Base-by-base conservation (phyloP, 2,797 vertebrate species). In the Enteromius viviparus region DNA sequence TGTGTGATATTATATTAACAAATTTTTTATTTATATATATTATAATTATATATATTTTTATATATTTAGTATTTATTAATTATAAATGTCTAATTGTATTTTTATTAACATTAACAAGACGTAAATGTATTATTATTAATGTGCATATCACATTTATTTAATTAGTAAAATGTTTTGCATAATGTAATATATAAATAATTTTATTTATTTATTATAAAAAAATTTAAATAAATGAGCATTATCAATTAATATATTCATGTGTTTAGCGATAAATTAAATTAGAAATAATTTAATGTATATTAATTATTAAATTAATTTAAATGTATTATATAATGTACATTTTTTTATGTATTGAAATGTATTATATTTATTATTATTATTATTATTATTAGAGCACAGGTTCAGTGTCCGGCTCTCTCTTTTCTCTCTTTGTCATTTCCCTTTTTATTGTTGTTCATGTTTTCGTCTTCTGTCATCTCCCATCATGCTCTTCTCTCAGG, bases 391-490 rank as follows among this genome's bases (percentile, higher is more conserved):
- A 37, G 8, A 40, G 5, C 32, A 32, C 32, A 3, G 32, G 32
- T 26, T 26, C 26, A 26, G 26, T 26, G 26, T 26, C 26, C 26
- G 26, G 26, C 32, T 32, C 9, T n/a, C 4, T 68, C 19, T 34
- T 34, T 34, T 34, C 34, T 4, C 5, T 34, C 34, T 34, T 34
- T 34, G 34, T 34, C 34, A 34, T 40, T 40, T 9, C 92, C 91
- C 92, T 29, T 87, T 21, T 32, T 51, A 40, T 40, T 9, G 8
- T 40, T 40, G 42, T 45, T 45, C 3, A 45, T 69, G 47, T 51
- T 47, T 29, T 5, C 0, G 15, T 29, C 60, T 64, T 34, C 37
- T 37, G n/a, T 40, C 19, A 9, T 78, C 29, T 78, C n/a, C 19
- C 11, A 32, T 53, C 71, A 45, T 77, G 74, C 69, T 26, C 60